Percentiles rank a stretch among this genome's conserved stretches.
Conservation (phyloP, 2,113 vertebrate species). For the Cichladusa arquata region DNA sequence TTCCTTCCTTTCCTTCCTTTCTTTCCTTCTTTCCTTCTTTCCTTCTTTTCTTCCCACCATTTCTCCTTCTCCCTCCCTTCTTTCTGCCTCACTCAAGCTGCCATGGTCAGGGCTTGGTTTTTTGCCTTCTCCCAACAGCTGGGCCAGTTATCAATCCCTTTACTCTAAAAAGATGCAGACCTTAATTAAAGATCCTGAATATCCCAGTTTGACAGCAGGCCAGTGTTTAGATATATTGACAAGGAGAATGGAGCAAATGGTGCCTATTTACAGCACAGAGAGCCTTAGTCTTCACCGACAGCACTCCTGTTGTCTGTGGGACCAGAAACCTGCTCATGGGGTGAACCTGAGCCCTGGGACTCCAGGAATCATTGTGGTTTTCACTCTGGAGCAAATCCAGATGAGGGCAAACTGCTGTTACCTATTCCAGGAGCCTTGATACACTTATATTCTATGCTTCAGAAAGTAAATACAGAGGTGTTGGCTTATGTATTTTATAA, state of each 20-base stretch:
- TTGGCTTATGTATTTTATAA: background rate
- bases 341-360: background rate
- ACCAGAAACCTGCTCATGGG: background rate
- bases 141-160: accelerated
- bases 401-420: background rate
- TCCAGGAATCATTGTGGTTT: background rate
- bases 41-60: background rate
- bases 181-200: background rate
- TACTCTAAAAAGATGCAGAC: background rate
- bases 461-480: background rate
- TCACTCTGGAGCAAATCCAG: background rate
- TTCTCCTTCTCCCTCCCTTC: no score
- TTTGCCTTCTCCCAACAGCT: background rate
- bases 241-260: background rate
- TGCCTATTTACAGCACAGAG: background rate
- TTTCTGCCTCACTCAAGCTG: background rate
- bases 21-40: no score
- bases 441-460: background rate
- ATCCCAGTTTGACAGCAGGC: background rate
- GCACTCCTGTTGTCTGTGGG: background rate
- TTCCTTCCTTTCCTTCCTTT: no score
- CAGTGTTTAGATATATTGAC: background rate
- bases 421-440: background rate
- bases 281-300: background rate
- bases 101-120: background rate